Evolutionary conservation across 2,797 vertebrate genomes (phyloP).

Genomic region (Halcyon smyrnensis): DNA sequence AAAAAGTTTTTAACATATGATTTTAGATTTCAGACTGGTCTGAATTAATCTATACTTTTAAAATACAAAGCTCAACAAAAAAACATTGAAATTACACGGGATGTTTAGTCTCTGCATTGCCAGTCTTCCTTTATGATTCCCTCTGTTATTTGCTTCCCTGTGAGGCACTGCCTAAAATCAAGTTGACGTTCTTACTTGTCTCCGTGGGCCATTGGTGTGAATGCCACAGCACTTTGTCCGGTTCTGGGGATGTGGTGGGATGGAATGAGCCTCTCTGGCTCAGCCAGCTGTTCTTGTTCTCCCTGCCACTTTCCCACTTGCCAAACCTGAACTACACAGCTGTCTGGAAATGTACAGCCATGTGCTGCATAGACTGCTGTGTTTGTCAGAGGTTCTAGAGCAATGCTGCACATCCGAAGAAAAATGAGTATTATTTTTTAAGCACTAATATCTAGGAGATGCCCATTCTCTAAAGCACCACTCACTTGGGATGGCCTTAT

Average conservation of each 20-base stretch:
- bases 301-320: background rate
- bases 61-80: background rate
- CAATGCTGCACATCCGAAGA: background rate
- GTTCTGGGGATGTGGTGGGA: background rate
- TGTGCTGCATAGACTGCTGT: rapidly evolving
- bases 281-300: background rate
- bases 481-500: rapidly evolving
- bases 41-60: background rate
- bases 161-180: background rate
- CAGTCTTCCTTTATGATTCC: background rate
- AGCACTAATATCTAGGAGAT: background rate
- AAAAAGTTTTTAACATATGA: background rate
- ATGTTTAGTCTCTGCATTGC: background rate
- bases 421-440: rapidly evolving
- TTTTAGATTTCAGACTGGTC: background rate
- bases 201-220: background rate
- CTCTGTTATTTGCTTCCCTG: background rate
- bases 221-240: background rate
- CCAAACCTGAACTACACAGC: rapidly evolving
- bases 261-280: background rate
- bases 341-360: background rate
- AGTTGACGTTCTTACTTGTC: rapidly evolving
- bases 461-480: background rate
- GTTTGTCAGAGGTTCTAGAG: background rate
- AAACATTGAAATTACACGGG: rapidly evolving